These are phyloP conservation scores for Phocides pigmalion DNA, from an alignment of 1,140 invertebrate species.

Conservation along the genomic window DNA sequence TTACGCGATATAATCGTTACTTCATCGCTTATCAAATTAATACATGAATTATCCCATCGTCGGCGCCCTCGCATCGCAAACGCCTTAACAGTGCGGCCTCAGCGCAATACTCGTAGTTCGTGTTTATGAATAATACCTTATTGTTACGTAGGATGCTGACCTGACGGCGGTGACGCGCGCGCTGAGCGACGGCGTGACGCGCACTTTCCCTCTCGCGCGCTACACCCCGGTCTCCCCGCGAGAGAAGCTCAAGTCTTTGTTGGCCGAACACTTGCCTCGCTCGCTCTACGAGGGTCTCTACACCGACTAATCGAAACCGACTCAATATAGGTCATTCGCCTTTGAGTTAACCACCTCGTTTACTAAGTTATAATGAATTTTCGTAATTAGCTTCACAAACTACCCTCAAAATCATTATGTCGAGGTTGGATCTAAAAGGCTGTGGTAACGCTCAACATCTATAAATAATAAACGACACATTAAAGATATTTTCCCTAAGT, in stretches of 20 bases:
- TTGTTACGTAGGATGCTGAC: conserved; percentile 86
- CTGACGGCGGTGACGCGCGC: conserved; percentile 88
- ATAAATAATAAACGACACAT: conserved; percentile 7
- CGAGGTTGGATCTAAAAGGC: conserved; percentile 14
- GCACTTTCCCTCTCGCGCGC: conserved; percentile 91
- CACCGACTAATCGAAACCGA: conserved; percentile 71
- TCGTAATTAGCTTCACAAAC: conserved; percentile 19
- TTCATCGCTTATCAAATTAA: no score
- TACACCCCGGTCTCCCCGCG: conserved; percentile 91
- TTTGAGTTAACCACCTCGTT: conserved; percentile 15
- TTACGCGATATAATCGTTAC: no score
- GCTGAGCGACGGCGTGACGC: conserved; percentile 89
- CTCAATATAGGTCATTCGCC: conserved; percentile 17
- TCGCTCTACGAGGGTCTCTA: conserved; percentile 90
- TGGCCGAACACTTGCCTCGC: conserved; percentile 90
- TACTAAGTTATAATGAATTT: conserved; percentile 9
- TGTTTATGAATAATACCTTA: conserved; percentile 18
- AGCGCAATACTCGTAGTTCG: not conserved
- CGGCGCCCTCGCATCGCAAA: no score
- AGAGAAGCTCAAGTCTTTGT: conserved; percentile 90
- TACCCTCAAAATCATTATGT: conserved; percentile 6
- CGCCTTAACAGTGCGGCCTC: no score
- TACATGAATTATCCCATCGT: no score
- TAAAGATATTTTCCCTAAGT: not conserved
- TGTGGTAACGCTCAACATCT: conserved; percentile 21